Evolutionary conservation across 2,113 vertebrate species (phyloP).

Genomic region (Takifugu bimaculatus): DNA sequence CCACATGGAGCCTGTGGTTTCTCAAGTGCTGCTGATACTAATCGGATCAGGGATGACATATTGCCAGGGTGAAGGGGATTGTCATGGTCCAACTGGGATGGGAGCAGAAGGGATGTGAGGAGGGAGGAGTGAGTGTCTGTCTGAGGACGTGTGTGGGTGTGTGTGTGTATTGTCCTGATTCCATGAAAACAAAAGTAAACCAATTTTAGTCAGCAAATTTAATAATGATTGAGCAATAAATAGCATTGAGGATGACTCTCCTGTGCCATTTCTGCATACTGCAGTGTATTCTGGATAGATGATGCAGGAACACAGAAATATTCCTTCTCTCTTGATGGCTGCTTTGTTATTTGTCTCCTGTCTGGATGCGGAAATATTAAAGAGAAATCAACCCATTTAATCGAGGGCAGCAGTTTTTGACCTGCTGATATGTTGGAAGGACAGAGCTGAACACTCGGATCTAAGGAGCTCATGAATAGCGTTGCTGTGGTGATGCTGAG

Average conservation of each 20-base stretch:
- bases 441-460: not conserved
- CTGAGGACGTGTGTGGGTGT: slow-evolving; percentile 7
- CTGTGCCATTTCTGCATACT: too few species aligned
- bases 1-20: slow-evolving; percentile 67
- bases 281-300: too few species aligned
- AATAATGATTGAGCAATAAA: too few species aligned
- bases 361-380: not conserved
- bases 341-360: not conserved
- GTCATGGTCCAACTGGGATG: slow-evolving; percentile 72
- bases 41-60: slow-evolving; percentile 88
- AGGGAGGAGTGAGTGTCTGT: slow-evolving; percentile 16
- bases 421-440: too few species aligned
- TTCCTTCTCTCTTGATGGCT: too few species aligned
- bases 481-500: slow-evolving; percentile 50
- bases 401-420: too few species aligned
- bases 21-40: slow-evolving; percentile 87
- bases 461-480: slow-evolving; percentile 41
- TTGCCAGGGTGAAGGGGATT: slow-evolving; percentile 81
- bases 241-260: too few species aligned
- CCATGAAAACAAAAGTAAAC: not conserved
- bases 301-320: too few species aligned
- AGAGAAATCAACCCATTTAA: not conserved
- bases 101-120: slow-evolving; percentile 26
- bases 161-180: not conserved
- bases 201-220: not conserved